These are phyloP conservation scores for Sigmodon hispidus DNA, from an alignment of 2,113 vertebrate species.

Conservation along the genomic window DNA sequence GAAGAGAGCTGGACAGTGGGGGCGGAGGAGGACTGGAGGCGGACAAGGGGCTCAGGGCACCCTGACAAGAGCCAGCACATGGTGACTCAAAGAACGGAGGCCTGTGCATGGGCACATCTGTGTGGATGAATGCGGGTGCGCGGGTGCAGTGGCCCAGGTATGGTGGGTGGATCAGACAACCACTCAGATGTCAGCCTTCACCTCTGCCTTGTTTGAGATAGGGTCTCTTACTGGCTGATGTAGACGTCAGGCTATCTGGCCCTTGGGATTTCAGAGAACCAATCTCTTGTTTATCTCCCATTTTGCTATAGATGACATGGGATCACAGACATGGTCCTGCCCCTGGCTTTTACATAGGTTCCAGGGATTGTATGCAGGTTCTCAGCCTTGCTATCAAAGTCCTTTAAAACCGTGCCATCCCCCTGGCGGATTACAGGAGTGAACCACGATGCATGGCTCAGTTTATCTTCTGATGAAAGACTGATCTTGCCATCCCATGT, in stretches of 20 bases:
- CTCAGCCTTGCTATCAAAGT: neutral
- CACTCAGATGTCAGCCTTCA: too few species aligned
- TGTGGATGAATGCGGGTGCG: neutral
- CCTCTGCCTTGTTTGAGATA: neutral
- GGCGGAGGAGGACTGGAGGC: neutral
- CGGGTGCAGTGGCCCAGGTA: neutral
- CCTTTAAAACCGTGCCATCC: too few species aligned
- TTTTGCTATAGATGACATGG: neutral
- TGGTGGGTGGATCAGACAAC: neutral
- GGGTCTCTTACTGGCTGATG: neutral
- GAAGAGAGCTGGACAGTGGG: neutral
- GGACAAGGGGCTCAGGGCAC: neutral
- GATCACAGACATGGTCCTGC: too few species aligned
- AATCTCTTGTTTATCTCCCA: neutral
- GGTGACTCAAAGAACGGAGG: too few species aligned
- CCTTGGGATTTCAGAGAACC: neutral
- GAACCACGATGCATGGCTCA: neutral
- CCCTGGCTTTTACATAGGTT: neutral
- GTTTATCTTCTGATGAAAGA: neutral
- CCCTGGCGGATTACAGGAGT: neutral
- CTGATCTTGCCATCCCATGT: rapidly evolving
- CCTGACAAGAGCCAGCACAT: neutral
- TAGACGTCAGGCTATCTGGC: neutral
- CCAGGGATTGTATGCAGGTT: neutral
- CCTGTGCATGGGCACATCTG: too few species aligned